Evolutionary conservation across 1,140 invertebrate genomes (phyloP), one percentile per base, ranked within the genome.

Genomic region (Thaumatotibia leucotreta): DNA sequence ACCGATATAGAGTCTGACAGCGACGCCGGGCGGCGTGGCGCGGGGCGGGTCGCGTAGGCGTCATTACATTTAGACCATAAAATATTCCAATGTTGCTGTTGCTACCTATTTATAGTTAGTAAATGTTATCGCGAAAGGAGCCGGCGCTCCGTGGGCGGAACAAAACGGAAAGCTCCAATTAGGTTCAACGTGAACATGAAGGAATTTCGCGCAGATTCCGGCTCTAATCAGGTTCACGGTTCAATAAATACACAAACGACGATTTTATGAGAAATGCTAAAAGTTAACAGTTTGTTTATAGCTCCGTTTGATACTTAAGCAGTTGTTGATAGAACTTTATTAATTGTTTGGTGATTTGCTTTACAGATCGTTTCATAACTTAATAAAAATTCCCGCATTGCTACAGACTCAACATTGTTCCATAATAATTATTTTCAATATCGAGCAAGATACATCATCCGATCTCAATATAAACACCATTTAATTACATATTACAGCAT

Each of bases 91-190:
- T 68, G 71, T 71, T 67, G 65, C 82, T 68, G 71, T 71, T 67
- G 65, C 82, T 88, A 45, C 39, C 39, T 45, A 86, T 86, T 86
- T 86, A 82, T 86, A 88, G 75, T 63, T 66, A 39, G 49, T 58
- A 76, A 76, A 76, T 69, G 76, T 76, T 79, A 69, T 70, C 76
- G 70, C 73, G 72, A 82, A 77, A 79, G 77, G 76, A 78, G 66
- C 66, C 67, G 73, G 70, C 54, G 29, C 49, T n/a, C 22, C 67
- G 78, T 75, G 65, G 76, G 76, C 67, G 69, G 63, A n/a, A 33
- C n/a, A 63, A 31, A 58, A 58, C 27, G 52, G 52, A 58, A 58
- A 58, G 24, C 52, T 58, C 52, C 27, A 58, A 58, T 58, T 31
- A 58, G 52, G 52, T 58, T 31, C 52, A 58, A 58, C 52, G 29